Percentiles rank a stretch among this genome's conserved stretches.
Conservation (phyloP, 30 jellyfish, hydroid and myxozoan genomes). For the Hydra vulgaris region DNA sequence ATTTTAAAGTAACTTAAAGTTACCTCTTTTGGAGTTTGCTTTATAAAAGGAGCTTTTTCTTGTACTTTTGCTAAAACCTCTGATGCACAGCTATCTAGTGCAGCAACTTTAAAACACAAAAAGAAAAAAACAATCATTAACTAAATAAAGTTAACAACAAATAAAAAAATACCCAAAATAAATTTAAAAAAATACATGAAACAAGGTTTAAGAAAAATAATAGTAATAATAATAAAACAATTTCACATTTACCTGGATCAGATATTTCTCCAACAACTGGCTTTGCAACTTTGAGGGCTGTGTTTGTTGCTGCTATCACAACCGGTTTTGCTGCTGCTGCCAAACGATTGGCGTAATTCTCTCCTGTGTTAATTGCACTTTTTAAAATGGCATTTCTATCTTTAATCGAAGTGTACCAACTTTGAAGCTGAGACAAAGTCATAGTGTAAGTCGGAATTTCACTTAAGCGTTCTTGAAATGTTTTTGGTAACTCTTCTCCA, state of each 20-base stretch:
- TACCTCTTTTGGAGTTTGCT: constrained; percentile 91
- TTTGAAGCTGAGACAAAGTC: constrained; percentile 71
- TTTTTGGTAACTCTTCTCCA: constrained; percentile 41
- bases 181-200: background rate
- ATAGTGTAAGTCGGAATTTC: constrained; percentile 81
- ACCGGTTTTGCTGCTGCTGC: constrained; percentile 92
- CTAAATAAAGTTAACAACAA: too few species aligned
- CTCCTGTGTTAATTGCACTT: constrained; percentile 81
- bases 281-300: constrained; percentile 85
- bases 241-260: constrained; percentile 63
- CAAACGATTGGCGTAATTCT: constrained; percentile 44
- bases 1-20: background rate
- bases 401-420: constrained; percentile 51
- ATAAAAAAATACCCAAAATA: background rate
- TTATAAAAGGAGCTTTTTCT: constrained; percentile 74
- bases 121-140: too few species aligned
- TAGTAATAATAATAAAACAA: background rate
- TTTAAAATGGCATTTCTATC: constrained; percentile 66
- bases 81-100: constrained; percentile 72
- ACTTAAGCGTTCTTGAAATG: constrained; percentile 78
- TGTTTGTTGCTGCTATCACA: constrained; percentile 73
- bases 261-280: constrained; percentile 91
- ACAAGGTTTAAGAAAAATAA: background rate
- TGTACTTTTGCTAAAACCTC: constrained; percentile 85
- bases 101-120: constrained; percentile 29